Evolutionary conservation across 2,797 vertebrate genomes (phyloP).

Genomic region (Ceyx erithaca): DNA sequence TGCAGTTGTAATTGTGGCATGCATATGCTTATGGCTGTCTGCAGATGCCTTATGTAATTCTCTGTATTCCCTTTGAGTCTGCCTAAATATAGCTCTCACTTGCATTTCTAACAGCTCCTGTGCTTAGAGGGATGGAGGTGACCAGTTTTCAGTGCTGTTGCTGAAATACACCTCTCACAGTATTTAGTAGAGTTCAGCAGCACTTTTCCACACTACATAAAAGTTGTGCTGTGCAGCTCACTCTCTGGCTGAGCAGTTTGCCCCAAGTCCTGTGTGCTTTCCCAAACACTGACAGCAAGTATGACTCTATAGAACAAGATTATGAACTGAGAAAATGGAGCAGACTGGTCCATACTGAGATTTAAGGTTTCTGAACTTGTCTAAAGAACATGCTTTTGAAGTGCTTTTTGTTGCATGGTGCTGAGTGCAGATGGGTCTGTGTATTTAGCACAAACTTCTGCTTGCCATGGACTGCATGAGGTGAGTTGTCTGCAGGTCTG

Average conservation of each 20-base stretch:
- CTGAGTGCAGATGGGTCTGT: not conserved
- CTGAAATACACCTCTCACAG: not conserved
- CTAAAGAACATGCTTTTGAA: not conserved
- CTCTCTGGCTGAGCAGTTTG: not conserved
- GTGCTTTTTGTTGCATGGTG: not conserved
- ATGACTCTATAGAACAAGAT: not conserved
- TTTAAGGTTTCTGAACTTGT: not conserved
- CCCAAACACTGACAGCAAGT: not conserved
- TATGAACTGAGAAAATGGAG: accelerated
- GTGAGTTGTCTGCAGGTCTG: not conserved
- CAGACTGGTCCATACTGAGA: not conserved
- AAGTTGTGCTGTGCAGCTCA: accelerated
- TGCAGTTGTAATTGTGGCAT: not conserved
- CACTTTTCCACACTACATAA: not conserved
- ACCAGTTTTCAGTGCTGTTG: not conserved
- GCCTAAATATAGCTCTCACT: not conserved
- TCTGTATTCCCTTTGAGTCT: not conserved
- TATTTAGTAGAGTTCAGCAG: not conserved
- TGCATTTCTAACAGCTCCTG: not conserved
- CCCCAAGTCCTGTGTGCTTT: not conserved
- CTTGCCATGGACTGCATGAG: not conserved
- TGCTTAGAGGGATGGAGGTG: not conserved
- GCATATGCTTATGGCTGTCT: not conserved
- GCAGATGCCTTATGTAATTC: not conserved
- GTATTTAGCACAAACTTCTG: not conserved